Percentiles rank a stretch among this genome's conserved stretches.
Evolutionary conservation across 2,113 vertebrate species (phyloP).

Genomic region (Oophaga pumilio): DNA sequence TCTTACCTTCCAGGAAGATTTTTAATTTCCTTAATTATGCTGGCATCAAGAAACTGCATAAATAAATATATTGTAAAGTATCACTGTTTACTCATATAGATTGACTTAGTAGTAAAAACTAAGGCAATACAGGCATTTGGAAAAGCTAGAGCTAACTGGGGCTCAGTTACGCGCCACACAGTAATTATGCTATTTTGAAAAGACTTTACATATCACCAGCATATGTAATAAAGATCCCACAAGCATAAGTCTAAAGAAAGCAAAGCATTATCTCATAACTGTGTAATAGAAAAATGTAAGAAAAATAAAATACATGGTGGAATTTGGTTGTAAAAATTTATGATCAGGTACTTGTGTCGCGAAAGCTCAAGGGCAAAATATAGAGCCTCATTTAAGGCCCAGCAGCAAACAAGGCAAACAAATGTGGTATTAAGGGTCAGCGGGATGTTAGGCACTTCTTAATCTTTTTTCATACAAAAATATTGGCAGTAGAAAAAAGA

Average conservation of each 20-base stretch:
- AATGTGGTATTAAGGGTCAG: slow-evolving; percentile 24
- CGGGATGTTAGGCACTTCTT: slow-evolving; percentile 15
- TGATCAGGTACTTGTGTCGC: slow-evolving; percentile 10
- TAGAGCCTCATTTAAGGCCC: slow-evolving; percentile 7
- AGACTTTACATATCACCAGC: slow-evolving; percentile 19
- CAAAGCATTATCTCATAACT: slow-evolving; percentile 23
- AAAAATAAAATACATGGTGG: not conserved
- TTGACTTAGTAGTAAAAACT: not conserved
- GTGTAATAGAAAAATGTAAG: not conserved
- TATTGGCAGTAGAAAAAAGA: slow-evolving; percentile 31
- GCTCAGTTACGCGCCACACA: not conserved
- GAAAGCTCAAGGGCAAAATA: slow-evolving; percentile 25
- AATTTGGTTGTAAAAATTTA: slow-evolving; percentile 24
- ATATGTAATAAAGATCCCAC: slow-evolving; percentile 22
- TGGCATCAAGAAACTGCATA: not conserved
- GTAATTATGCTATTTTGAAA: slow-evolving; percentile 3
- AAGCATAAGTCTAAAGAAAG: slow-evolving; percentile 18
- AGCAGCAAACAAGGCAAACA: not conserved
- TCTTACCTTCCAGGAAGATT: not conserved
- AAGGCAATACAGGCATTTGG: not conserved
- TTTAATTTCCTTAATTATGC: not conserved
- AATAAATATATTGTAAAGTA: not conserved
- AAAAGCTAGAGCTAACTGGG: not conserved
- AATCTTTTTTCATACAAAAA: slow-evolving; percentile 36
- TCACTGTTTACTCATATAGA: not conserved